Base-by-base conservation (phyloP, 2,888 invertebrate species). In the Cyrtodaria siliqua region DNA sequence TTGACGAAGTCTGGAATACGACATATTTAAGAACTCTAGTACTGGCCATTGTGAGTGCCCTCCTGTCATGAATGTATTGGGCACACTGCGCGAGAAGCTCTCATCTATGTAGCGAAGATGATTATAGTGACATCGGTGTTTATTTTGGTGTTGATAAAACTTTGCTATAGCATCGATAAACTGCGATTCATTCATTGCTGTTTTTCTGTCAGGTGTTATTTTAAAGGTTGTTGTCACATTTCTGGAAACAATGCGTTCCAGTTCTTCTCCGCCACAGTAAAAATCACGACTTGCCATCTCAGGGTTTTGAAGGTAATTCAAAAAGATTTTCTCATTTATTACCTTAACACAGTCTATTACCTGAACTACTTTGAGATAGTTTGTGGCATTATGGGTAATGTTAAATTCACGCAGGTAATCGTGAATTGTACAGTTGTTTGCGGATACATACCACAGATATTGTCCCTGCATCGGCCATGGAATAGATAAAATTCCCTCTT, bases 381-480 rank as follows among this genome's bases (percentile, higher is more conserved):
- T 72, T 42, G 42, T 14, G 2, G 47, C 24, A 20, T 57, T 40
- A 2, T 78, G 61, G n/a, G 47, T 27, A 23, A 59, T 16, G n/a
- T 80, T 29, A 26, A 60, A 80, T 50, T 83, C 83, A 14, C 20
- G 18, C 12, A 73, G 33, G 23, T 50, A 55, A 50, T 75, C 77
- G 14, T 50, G 26, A 0, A 80, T 49, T 23, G 50, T 79, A 40
- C 83, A 83, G 24, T 74, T 64, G 40, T 59, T 57, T 1, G 78
- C 62, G n/a, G 56, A 57, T 6, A 83, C 18, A 24, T 72, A 66
- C 75, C 78, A 78, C 47, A 83, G 47, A 40, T 83, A 52, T 26
- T 52, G 27, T 9, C 78, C 83, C 38, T 63, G 62, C 8, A 59
- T 53, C 23, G 83, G 83, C 73, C 78, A 78, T 27, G 83, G 83